Evolutionary conservation across 1,140 invertebrate species (phyloP), one percentile per base, ranked within the genome.

Genomic region (Daktulosphaira vitifoliae): DNA sequence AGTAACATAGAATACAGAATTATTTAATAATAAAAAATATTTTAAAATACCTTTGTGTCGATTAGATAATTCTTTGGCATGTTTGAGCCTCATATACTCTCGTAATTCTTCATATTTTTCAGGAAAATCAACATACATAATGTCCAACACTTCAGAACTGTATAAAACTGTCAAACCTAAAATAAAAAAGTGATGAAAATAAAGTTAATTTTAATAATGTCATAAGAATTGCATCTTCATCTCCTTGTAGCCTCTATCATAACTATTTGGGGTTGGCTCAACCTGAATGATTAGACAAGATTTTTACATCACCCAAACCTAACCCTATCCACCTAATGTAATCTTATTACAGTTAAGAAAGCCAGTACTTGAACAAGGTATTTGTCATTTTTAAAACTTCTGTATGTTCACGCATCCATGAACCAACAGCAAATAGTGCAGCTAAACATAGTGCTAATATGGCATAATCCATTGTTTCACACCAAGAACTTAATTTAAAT

Each of bases 51-150:
- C 80, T 74, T 82, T 82, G 71, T 90, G 84, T 69, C 87, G 85
- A 64, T 84, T 83, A 33, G 80, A 81, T 67, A 87, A 79, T 73
- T 83, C 85, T 70, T 84, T 81, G 16, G 84, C 84, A 70, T 89
- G 87, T 71, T 84, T 85, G 69, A 90, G 86, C 9, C 90, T 79
- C 72, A 93, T 82, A 71, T 90, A 83, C 70, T 85, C 82, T 29
- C 89, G 82, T 75, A 92, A 94, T 71, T 96, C 92, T 77, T 94
- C 89, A 74, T 94, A 97, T 73, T 96, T 96, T 50, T 89, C 87
- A 38, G 90, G 92, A 77, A 95, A 97, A 76, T 97, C 94, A 52
- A 86, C 84, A 68, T 87, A 87, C 90, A 97, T 95, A 33, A 98
- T 86, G 72, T 97, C 94, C 68, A 95, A 76, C 22, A 97, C 90